Evolutionary conservation across 2,888 invertebrate species (phyloP), one percentile per base, ranked within the genome.

Genomic region (Clostera curtula): DNA sequence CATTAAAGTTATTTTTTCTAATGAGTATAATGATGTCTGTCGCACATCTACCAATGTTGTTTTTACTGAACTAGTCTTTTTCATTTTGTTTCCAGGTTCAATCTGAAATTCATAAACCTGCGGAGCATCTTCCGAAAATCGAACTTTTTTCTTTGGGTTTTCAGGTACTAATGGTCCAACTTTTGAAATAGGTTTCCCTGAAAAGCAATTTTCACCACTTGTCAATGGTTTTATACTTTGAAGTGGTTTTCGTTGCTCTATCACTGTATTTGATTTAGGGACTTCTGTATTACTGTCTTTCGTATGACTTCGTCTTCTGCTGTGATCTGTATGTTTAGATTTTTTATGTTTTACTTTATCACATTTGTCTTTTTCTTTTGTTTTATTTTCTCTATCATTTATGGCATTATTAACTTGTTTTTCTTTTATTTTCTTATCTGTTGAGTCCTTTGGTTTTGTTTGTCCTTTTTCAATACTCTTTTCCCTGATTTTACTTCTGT

Each of bases 1-100:
- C 36, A 83, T 67, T 12, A 89, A 60, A 6, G 87, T 85, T 20
- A 85, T 67, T 36, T 85, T 82, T 41, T 74, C 58, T 21, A 66
- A 44, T 13, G 80, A 76, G 43, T 67, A 72, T 8, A 63, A 42
- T 12, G 75, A 72, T 40, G 52, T 58, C 24, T 68, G 62, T 17
- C 56, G 58, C 4, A 49, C 39, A 36, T 75, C 69, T 4, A 71
- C 38, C 18, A 69, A 34, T 19, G 58, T 46, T 7, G 56, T 64
- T 51, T 70, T 79, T 1, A 66, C 61, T 16, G 49, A 56, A 43
- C 66, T 70, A 0, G 66, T 77, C 28, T 71, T 75, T 27, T 69
- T 72, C 65, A 79, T 55, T 49, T 49, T 61, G 39, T 80, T 73
- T 3, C 80, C 80, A 27, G 65, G 68, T 43, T 76, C 69, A 42